These are phyloP conservation scores for Agrypnia vestita DNA, from an alignment of 1,140 invertebrate species.

Conservation along the genomic window DNA sequence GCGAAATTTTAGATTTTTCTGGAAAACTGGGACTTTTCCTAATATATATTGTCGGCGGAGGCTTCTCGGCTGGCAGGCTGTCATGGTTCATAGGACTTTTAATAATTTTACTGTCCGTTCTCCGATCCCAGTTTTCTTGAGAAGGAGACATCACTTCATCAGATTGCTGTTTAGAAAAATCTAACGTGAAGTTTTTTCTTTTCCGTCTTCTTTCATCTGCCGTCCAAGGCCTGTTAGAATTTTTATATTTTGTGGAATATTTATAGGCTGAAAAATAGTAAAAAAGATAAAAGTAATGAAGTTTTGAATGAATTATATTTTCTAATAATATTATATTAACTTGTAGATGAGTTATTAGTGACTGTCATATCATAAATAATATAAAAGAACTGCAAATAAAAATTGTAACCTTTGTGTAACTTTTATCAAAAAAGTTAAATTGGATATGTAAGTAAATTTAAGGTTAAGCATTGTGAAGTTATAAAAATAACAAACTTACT, in stretches of 20 bases:
- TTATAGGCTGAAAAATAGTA: slow-evolving; percentile 70
- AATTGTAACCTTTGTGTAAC: not conserved
- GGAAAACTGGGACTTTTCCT: slow-evolving; percentile 65
- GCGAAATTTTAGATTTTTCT: slow-evolving; percentile 73
- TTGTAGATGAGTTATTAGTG: no score
- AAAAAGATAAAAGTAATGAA: no score
- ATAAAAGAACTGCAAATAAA: not conserved
- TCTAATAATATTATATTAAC: no score
- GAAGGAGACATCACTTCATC: slow-evolving; percentile 71
- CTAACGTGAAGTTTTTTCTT: slow-evolving; percentile 81
- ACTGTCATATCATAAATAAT: not conserved
- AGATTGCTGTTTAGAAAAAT: slow-evolving; percentile 73
- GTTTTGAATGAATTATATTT: no score
- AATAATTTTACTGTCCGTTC: slow-evolving; percentile 59
- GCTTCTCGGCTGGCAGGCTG: slow-evolving; percentile 51
- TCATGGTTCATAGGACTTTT: slow-evolving; percentile 57
- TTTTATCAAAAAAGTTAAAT: no score
- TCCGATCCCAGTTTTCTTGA: slow-evolving; percentile 70
- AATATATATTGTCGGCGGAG: slow-evolving; percentile 49
- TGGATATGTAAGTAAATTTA: no score
- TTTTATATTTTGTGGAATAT: slow-evolving; percentile 72
- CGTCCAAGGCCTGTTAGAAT: slow-evolving; percentile 72
- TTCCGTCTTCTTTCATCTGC: slow-evolving; percentile 78
- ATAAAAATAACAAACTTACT: slow-evolving; percentile 66
- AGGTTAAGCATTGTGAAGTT: not conserved